phyloP scores from a whole-genome alignment of 2,797 vertebrate genomes.

The Echeneis naucrates region DNA sequence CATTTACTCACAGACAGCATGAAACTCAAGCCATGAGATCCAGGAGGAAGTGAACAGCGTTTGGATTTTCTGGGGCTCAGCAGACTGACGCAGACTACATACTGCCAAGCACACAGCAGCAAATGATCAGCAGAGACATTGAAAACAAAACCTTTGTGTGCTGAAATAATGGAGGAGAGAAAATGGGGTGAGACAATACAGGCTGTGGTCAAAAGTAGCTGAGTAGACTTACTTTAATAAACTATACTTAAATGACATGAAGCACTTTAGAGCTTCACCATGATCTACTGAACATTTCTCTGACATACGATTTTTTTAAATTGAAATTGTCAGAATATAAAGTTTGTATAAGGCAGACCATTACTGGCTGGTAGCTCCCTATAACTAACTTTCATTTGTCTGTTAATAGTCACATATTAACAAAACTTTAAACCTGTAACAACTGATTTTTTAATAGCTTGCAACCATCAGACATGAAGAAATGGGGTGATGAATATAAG shows the following conservation, averaged over 20 bases:
- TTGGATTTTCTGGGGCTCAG: slow-evolving; percentile 66
- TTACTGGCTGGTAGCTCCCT: neutral
- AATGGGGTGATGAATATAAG: no score
- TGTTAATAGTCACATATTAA: neutral
- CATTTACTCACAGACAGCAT: slow-evolving; percentile 65
- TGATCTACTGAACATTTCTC: no score
- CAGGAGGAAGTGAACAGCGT: slow-evolving; percentile 76
- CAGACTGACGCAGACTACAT: slow-evolving; percentile 44
- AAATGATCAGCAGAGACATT: slow-evolving; percentile 37
- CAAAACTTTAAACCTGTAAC: neutral
- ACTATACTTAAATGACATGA: neutral
- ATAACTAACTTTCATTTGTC: neutral
- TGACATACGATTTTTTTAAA: no score
- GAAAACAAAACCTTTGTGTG: slow-evolving; percentile 6
- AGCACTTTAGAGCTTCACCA: no score
- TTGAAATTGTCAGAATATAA: no score
- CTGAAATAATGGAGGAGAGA: neutral
- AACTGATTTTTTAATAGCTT: neutral
- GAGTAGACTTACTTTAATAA: neutral
- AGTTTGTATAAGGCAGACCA: neutral
- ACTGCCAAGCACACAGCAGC: slow-evolving; percentile 30
- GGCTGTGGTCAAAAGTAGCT: neutral
- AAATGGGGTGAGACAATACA: neutral
- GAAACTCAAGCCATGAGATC: slow-evolving; percentile 74
- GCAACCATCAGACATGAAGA: neutral